These are phyloP conservation scores for Corvus moneduloides DNA, from an alignment of 2,113 vertebrate genomes.

Conservation along the genomic window DNA sequence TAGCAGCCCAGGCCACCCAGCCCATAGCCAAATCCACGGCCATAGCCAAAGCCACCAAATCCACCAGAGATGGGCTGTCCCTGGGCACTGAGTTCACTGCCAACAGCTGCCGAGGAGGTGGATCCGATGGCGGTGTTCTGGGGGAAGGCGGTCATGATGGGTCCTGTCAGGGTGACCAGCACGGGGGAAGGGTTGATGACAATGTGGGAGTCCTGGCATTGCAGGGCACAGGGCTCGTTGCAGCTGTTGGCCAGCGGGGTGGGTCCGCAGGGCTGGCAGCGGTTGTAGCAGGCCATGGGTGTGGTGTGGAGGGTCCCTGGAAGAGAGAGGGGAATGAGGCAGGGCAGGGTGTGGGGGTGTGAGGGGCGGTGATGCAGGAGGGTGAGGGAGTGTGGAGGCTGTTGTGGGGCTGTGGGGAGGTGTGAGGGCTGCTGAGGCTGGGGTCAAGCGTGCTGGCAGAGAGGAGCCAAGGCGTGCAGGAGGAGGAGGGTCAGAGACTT, in stretches of 20 bases:
- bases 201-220: not conserved
- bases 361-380: too few relatives aligned
- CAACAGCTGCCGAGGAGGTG: too few relatives aligned
- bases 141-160: not conserved
- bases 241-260: not conserved
- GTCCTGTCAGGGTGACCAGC: not conserved
- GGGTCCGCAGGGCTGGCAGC: not conserved
- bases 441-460: too few relatives aligned
- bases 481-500: too few relatives aligned
- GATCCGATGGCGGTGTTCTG: not conserved
- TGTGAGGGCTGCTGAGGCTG: too few relatives aligned
- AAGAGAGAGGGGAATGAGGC: not conserved
- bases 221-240: not conserved
- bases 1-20: not conserved
- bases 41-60: not conserved
- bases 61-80: not conserved
- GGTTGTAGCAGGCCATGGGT: not conserved
- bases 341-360: too few relatives aligned
- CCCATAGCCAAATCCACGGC: not conserved
- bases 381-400: too few relatives aligned
- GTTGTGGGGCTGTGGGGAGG: too few relatives aligned
- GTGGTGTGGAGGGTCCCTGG: not conserved
- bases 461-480: too few relatives aligned
- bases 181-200: not conserved
- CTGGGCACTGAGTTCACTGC: too few relatives aligned